Percentiles rank a stretch among this genome's conserved stretches.
Conservation (phyloP, 2,888 invertebrate genomes). For the Lasioglossum calceatum region DNA sequence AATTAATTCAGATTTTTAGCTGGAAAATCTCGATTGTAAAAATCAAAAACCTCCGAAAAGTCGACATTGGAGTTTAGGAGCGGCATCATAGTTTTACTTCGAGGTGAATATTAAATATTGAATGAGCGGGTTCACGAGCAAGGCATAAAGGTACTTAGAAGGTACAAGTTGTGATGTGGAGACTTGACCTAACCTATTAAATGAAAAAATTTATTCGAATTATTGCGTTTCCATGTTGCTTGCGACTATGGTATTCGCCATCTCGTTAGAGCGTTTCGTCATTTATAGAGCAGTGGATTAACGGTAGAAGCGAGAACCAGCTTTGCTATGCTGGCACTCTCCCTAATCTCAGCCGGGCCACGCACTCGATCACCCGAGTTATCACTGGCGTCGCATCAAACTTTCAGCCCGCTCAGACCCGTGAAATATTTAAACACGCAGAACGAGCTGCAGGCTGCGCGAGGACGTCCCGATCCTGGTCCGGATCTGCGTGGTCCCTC, state of each 20-base stretch:
- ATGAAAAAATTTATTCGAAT: too few species aligned
- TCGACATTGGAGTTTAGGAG: too few species aligned
- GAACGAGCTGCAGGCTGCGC: slow-evolving; percentile 44
- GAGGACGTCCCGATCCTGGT: background rate
- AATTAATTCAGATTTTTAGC: background rate
- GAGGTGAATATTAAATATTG: too few species aligned
- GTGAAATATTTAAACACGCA: slow-evolving; percentile 57
- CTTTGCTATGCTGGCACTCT: background rate
- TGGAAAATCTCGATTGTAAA: background rate
- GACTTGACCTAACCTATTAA: too few species aligned
- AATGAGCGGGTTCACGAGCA: too few species aligned
- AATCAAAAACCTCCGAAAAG: background rate
- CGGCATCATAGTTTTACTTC: too few species aligned
- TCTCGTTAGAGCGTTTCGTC: too few species aligned
- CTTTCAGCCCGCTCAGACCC: slow-evolving; percentile 28
- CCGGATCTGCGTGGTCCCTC: background rate
- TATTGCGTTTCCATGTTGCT: too few species aligned
- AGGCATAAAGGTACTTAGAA: too few species aligned
- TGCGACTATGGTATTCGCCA: background rate
- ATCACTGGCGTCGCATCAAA: slow-evolving; percentile 44
- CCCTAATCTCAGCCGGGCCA: background rate
- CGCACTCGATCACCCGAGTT: slow-evolving; percentile 15
- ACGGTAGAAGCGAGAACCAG: background rate
- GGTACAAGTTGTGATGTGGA: too few species aligned
- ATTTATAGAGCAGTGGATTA: background rate